These are phyloP conservation scores for Carapus acus DNA, from an alignment of 2,797 vertebrate genomes.

Conservation along the genomic window DNA sequence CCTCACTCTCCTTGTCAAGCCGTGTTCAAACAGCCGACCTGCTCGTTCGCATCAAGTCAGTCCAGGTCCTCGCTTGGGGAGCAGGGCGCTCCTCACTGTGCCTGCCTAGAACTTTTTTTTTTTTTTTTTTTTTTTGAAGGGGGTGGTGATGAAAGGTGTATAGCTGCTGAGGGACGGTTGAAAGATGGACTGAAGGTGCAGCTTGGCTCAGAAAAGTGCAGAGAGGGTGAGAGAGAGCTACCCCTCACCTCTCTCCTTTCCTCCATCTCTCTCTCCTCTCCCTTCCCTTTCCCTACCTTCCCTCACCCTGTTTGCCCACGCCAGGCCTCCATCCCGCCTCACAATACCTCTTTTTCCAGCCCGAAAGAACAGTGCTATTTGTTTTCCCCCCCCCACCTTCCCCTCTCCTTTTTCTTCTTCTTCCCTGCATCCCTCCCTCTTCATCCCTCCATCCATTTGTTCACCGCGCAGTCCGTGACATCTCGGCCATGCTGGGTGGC, in stretches of 20 bases:
- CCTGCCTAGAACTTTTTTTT: background rate
- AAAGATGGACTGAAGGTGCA: slow-evolving; percentile 26
- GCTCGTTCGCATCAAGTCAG: slow-evolving; percentile 58
- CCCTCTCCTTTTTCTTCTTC: slow-evolving; percentile 53
- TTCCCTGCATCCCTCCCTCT: slow-evolving; percentile 24
- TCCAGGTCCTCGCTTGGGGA: slow-evolving; percentile 29
- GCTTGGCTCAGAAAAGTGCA: slow-evolving; percentile 28
- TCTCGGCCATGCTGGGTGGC: slow-evolving; percentile 73
- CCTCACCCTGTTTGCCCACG: slow-evolving; percentile 45
- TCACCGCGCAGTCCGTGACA: slow-evolving; percentile 75
- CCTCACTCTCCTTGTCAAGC: slow-evolving; percentile 10
- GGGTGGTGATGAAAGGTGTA: slow-evolving; percentile 18
- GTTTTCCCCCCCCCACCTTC: slow-evolving; percentile 66
- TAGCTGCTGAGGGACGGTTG: slow-evolving; percentile 20
- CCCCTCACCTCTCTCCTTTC: slow-evolving; percentile 60
- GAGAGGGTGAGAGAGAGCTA: slow-evolving; percentile 43
- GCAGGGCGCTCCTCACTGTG: slow-evolving; percentile 14
- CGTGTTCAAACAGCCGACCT: slow-evolving; percentile 53
- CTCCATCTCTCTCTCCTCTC: slow-evolving; percentile 54
- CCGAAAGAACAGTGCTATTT: slow-evolving; percentile 71
- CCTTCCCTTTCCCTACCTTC: slow-evolving; percentile 17
- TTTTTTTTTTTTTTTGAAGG: slow-evolving; percentile 2
- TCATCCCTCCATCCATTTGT: slow-evolving; percentile 64
- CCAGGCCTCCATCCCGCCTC: slow-evolving; percentile 62
- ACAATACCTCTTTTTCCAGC: slow-evolving; percentile 72